Evolutionary conservation across 35 echinoderm and acorn worm species (phyloP).

Genomic region (Heliocidaris tuberculata): DNA sequence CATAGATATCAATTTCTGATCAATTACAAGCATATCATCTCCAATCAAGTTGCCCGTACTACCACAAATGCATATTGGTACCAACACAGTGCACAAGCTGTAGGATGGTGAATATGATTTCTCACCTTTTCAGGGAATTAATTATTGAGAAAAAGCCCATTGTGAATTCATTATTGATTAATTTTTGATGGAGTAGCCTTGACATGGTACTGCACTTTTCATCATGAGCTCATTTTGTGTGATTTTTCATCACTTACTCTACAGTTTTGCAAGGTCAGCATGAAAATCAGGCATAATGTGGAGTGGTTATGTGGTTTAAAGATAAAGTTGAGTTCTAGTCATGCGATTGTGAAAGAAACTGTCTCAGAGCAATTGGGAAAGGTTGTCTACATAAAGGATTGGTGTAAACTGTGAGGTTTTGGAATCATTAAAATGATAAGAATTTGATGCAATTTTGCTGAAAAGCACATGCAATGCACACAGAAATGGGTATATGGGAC

Average conservation of each 20-base stretch:
- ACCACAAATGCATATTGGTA: neutral
- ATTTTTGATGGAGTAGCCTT: neutral
- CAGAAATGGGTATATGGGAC: too few relatives aligned
- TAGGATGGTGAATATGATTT: neutral
- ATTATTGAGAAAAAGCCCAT: conserved; percentile 1
- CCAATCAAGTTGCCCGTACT: neutral
- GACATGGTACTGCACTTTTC: neutral
- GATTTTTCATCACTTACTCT: neutral
- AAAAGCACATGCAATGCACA: too few relatives aligned
- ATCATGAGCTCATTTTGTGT: neutral
- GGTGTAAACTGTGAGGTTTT: too few relatives aligned
- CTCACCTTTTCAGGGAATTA: neutral
- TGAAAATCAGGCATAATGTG: neutral
- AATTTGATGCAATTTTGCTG: too few relatives aligned
- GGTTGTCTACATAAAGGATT: too few relatives aligned
- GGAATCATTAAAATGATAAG: too few relatives aligned
- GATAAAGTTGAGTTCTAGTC: too few relatives aligned
- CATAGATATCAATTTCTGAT: neutral
- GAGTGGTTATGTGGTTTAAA: neutral
- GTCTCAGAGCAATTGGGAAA: too few relatives aligned
- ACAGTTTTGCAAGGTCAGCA: neutral
- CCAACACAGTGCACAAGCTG: neutral
- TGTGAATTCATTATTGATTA: neutral
- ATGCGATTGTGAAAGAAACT: too few relatives aligned
- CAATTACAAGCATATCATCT: neutral